Conservation (phyloP, 2,113 vertebrate species). For the Ellobius talpinus region DNA sequence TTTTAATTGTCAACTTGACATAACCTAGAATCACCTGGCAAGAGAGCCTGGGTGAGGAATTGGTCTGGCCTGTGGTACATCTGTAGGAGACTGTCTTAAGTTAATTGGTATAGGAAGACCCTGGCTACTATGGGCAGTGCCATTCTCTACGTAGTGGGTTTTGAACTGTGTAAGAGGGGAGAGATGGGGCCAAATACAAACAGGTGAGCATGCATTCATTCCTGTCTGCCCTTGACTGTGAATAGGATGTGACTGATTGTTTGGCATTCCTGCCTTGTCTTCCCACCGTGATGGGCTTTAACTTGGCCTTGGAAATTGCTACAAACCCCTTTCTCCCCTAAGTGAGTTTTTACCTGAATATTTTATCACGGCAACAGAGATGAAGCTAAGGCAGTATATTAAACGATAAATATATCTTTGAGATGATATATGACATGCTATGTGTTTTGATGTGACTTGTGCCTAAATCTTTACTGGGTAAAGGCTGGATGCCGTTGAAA, state of each 20-base stretch:
- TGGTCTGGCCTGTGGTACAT: not conserved
- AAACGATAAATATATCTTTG: not conserved
- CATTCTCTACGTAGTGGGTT: not conserved
- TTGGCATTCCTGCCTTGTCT: not conserved
- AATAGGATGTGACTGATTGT: not conserved
- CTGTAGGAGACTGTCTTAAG: not conserved
- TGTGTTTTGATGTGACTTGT: not conserved
- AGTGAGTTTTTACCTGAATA: not conserved
- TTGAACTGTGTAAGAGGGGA: not conserved
- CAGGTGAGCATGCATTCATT: not conserved
- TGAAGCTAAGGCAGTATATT: not conserved
- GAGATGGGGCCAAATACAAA: not conserved
- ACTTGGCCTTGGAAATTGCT: not conserved
- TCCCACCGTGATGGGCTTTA: not conserved
- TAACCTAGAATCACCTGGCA: not conserved
- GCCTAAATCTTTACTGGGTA: not conserved
- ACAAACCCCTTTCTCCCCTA: not conserved
- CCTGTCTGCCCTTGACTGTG: not conserved
- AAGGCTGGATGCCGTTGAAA: not conserved
- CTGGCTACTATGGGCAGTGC: not conserved
- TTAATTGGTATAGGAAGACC: not conserved
- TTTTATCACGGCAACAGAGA: not conserved
- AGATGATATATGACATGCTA: not conserved
- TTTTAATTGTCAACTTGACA: not conserved
- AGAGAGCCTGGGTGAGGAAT: not conserved